Conservation (phyloP, 2,888 invertebrate species). For the Pollenia labialis region DNA sequence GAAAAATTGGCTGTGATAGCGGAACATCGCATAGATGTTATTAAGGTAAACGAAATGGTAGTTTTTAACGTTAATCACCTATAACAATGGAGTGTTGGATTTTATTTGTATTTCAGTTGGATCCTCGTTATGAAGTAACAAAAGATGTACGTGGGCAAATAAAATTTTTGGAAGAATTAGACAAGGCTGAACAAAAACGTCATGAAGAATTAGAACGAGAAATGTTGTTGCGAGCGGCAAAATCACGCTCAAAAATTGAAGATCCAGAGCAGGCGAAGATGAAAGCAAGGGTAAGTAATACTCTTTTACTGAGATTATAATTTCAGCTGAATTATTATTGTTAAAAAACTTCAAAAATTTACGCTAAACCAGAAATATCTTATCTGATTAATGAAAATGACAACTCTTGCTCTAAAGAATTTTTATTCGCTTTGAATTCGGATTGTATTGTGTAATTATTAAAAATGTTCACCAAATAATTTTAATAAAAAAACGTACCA, state of each 20-base stretch:
- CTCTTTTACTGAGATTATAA: not conserved
- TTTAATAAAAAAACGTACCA: no score
- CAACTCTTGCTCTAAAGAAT: no score
- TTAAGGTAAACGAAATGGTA: constrained; percentile 88
- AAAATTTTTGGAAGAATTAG: constrained; percentile 98
- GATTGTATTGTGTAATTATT: no score
- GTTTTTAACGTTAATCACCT: not conserved
- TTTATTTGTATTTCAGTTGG: constrained; percentile 86
- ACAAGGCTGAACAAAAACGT: constrained; percentile 95
- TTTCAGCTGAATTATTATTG: no score
- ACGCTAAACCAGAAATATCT: no score
- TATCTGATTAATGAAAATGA: no score
- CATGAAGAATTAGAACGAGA: constrained; percentile 98
- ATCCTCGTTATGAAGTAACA: constrained; percentile 94
- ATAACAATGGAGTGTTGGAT: constrained; percentile 24
- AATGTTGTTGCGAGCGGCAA: constrained; percentile 95
- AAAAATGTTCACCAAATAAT: no score
- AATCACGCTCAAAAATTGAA: constrained; percentile 97
- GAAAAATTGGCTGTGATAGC: constrained; percentile 96
- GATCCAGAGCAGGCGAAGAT: constrained; percentile 99
- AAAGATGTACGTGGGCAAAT: constrained; percentile 96
- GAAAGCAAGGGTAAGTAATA: constrained; percentile 92
- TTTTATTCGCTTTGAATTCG: no score
- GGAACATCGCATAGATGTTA: constrained; percentile 96
- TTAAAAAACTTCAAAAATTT: no score